Evolutionary conservation across 2,888 invertebrate species (phyloP), one percentile per base, ranked within the genome.

Genomic region (Apotomis turbidana): DNA sequence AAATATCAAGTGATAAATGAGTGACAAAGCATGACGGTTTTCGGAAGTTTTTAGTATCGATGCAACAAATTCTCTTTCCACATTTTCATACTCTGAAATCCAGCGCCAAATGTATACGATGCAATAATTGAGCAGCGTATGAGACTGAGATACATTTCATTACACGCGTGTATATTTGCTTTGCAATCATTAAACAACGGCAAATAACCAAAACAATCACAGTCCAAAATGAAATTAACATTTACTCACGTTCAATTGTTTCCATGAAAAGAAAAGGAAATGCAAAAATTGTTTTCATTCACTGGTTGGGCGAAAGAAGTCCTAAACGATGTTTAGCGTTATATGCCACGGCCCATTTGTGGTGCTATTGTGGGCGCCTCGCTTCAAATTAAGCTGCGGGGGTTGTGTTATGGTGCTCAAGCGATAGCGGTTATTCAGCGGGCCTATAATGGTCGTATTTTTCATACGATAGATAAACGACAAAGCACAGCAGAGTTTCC

Each of bases 271-370:
- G 44, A 66, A 66, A 57, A 66, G 27, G 66, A 46, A 55, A 57
- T 57, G n/a, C n/a, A 57, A 66, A 66, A 66, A 66, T 66, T 64
- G 64, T 64, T 64, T 46, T 44, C 46, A 66, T 66, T 66, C 46
- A 57, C 44, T 46, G 66, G 55, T 66, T 57, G 27, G 57, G 55
- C 46, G 57, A 66, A 66, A 66, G 57, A 64, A 66, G 57, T 66
- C 57, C 66, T 66, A 57, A 66, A 66, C 66, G 66, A 66, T 66
- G 66, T 66, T 66, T 66, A 66, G 66, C 66, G 66, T 66, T 66
- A 49, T 66, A 49, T 57, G 55, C 66, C 66, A 66, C 66, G 66
- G 66, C 66, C 66, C 66, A 66, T 66, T 66, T 66, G 55, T 55
- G 55, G 66, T 46, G 55, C 66, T 66, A 66, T 66, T 66, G 66